Conservation (phyloP, 1,140 invertebrate species). For the Anastrepha ludens region DNA sequence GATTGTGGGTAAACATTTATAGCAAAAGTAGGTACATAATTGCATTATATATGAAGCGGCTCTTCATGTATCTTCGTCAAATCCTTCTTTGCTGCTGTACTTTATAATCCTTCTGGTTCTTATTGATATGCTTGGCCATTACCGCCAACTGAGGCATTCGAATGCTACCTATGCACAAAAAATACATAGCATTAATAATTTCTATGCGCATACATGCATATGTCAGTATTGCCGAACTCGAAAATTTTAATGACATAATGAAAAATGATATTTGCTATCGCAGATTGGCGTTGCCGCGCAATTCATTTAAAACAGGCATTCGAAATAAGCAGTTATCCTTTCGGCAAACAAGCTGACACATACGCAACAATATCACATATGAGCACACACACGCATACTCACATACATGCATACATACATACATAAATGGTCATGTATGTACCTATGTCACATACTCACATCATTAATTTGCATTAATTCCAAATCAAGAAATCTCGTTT, state of each 20-base stretch:
- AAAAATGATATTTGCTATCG: conserved; percentile 43
- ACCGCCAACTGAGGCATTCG: neutral
- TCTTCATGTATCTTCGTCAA: too few relatives aligned
- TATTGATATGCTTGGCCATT: neutral
- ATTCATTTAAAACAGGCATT: conserved; percentile 42
- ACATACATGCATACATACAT: neutral
- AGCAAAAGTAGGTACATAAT: too few relatives aligned
- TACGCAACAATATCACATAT: conserved; percentile 9
- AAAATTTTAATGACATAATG: conserved; percentile 50
- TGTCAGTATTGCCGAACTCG: neutral
- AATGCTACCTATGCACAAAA: neutral
- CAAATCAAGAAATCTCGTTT: conserved; percentile 68
- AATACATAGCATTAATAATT: neutral
- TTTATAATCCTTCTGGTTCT: neutral
- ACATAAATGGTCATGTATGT: neutral
- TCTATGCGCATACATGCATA: neutral
- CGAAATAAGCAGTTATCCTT: conserved; percentile 34
- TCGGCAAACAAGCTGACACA: conserved; percentile 47
- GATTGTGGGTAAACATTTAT: too few relatives aligned
- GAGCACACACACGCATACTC: neutral
- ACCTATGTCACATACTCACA: conserved; percentile 4
- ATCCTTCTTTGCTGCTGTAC: too few relatives aligned
- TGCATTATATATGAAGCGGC: too few relatives aligned
- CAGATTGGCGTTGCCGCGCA: neutral
- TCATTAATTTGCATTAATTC: conserved; percentile 74